Evolutionary conservation across 2,797 vertebrate species (phyloP), one percentile per base, ranked within the genome.

Genomic region (Sebastes nivosus): DNA sequence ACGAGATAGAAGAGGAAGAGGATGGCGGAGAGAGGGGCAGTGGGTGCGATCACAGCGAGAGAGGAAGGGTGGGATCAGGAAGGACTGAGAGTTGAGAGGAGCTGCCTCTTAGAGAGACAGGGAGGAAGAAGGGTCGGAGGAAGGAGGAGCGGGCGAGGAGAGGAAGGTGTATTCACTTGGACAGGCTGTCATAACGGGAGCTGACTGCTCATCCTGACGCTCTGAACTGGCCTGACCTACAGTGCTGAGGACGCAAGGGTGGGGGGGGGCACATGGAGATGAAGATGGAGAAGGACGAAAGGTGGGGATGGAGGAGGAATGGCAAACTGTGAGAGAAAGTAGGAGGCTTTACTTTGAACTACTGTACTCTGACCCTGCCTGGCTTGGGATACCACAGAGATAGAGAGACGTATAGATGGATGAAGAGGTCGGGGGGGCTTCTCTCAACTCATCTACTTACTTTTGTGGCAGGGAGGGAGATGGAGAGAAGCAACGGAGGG

Each of bases 151-250:
- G 10, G 82, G 54, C 69, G 70, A 70, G 59, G 69, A 82, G 66
- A 73, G 70, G 73, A 89, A 91, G 90, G 88, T 91, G 92, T 88
- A 95, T 91, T 84, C 81, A 79, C 79, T 91, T 71, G 83, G 95
- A 95, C 94, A 94, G 87, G 89, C 91, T 93, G 93, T 95, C 95
- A 95, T 90, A 93, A 94, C 54, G 63, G 74, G 82, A 83, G 88
- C 76, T 72, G 89, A 87, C 79, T 87, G 84, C 86, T 93, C 92
- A 87, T 83, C 77, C 78, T 85, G 91, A 91, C 2, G 67, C 75
- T 68, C 70, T 87, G 89, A 87, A 85, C 90, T 32, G 24, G 65
- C 63, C 79, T 87, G 88, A 90, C 90, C 92, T 66, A 6, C 55
- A 74, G 54, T n/a, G 74, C 76, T 46, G 72, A 78, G 59, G 74